Evolutionary conservation across 1,140 invertebrate species (phyloP), one percentile per base, ranked within the genome.

Genomic region (Trachymyrmex septentrionalis): DNA sequence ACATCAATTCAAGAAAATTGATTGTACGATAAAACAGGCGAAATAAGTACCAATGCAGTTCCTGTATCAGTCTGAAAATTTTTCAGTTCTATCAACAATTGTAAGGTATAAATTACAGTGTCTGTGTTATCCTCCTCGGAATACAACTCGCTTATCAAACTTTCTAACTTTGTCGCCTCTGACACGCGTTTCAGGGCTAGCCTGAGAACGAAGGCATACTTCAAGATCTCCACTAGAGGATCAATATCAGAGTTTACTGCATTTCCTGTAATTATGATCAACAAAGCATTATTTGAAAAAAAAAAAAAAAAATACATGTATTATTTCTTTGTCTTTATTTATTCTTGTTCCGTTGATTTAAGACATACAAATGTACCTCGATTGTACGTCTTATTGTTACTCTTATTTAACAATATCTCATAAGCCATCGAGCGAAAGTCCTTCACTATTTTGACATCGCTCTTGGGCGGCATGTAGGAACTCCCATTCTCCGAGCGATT

Each of bases 391-490:
- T 48, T 12, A 59, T 61, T n/a, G n/a, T n/a, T 38, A 27, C 72
- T 86, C 85, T 94, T 95, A 16, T 94, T 95, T 7, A 95, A 78
- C 19, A 95, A 85, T 88, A 95, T 94, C 81, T 94, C 94, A 50
- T 93, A 95, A 10, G 93, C 90, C 59, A 75, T 93, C 0, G 87
- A 85, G 38, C 93, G 92, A 27, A 94, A 76, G 76, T 78, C 88
- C 78, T 88, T 92, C 3, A 94, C 55, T 78, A 81, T 81, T 21
- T 85, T 88, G 0, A 84, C 38, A 75, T 90, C 73, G 44, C 88
- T 72, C 21, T 80, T 86, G 30, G 85, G 61, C 0, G 67, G 78
- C 53, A 78, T 27, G 59, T 90, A 90, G 12, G 57, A 73, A 67
- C 90, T 73, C 10, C 89, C 87, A n/a, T 93, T 73, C 5, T 50